phyloP scores from a whole-genome alignment of 2,797 vertebrate genomes.

The Semotilus atromaculatus region DNA sequence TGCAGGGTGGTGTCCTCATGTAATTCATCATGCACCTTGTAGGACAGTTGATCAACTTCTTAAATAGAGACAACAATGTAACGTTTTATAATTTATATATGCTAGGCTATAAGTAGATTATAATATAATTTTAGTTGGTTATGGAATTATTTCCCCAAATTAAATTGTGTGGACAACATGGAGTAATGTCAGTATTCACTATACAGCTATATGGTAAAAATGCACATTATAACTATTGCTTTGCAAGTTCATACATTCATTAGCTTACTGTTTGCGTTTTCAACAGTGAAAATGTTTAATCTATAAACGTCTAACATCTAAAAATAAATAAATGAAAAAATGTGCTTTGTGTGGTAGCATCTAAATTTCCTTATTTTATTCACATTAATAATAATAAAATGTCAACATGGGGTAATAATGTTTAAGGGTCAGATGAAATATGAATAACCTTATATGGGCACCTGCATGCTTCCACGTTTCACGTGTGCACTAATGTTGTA shows the following conservation, averaged over 20 bases:
- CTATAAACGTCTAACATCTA: too few species aligned
- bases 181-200: background rate
- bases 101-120: background rate
- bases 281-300: background rate
- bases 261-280: background rate
- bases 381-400: background rate
- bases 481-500: background rate
- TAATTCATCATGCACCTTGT: slow-evolving; percentile 34
- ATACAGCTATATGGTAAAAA: background rate
- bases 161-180: background rate
- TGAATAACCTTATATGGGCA: background rate
- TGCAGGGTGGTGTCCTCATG: slow-evolving; percentile 56
- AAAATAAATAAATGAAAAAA: background rate
- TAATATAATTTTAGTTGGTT: background rate
- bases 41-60: slow-evolving; percentile 32
- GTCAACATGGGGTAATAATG: background rate
- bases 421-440: background rate
- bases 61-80: background rate
- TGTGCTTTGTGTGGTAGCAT: background rate
- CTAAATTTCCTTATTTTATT: background rate
- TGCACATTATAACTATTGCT: background rate
- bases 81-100: background rate
- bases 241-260: background rate
- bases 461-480: background rate
- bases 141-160: background rate